Evolutionary conservation across 64 coral and sea anemone species (phyloP).

Genomic region (Pocillopora verrucosa): DNA sequence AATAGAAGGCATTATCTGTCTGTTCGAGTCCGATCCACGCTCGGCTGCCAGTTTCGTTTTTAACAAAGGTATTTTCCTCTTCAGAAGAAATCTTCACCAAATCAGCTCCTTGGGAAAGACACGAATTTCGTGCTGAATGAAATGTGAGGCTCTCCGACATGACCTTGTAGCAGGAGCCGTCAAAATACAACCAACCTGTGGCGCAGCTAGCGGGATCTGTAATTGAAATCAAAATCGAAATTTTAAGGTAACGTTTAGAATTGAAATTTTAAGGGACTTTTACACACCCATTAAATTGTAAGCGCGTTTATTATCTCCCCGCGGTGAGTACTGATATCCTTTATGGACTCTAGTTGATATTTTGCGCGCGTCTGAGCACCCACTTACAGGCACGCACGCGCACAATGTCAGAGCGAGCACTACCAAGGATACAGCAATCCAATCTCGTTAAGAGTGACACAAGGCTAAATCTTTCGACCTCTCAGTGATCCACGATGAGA

Average conservation of each 20-base stretch:
- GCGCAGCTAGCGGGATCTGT: constrained; percentile 4
- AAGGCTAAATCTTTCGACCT: too few relatives aligned
- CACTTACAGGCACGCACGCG: too few relatives aligned
- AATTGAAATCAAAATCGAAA: neutral
- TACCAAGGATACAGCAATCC: too few relatives aligned
- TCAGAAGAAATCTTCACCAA: constrained; percentile 35
- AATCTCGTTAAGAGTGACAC: too few relatives aligned
- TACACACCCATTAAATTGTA: too few relatives aligned
- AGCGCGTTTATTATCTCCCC: too few relatives aligned
- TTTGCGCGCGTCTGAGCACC: too few relatives aligned
- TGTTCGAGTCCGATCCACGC: constrained; percentile 33
- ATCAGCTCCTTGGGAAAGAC: neutral
- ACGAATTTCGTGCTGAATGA: neutral
- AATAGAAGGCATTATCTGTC: neutral
- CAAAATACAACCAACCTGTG: constrained; percentile 3
- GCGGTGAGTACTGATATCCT: too few relatives aligned
- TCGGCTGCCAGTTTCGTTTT: neutral
- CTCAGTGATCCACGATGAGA: too few relatives aligned
- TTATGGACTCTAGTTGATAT: too few relatives aligned
- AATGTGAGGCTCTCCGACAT: neutral
- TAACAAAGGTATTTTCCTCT: constrained; percentile 15
- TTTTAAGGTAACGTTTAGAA: neutral
- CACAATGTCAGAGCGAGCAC: too few relatives aligned
- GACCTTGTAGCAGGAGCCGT: constrained; percentile 27
- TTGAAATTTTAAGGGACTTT: too few relatives aligned